phyloP scores from a whole-genome alignment of 2,888 invertebrate species.

The Ormyrus labotus region DNA sequence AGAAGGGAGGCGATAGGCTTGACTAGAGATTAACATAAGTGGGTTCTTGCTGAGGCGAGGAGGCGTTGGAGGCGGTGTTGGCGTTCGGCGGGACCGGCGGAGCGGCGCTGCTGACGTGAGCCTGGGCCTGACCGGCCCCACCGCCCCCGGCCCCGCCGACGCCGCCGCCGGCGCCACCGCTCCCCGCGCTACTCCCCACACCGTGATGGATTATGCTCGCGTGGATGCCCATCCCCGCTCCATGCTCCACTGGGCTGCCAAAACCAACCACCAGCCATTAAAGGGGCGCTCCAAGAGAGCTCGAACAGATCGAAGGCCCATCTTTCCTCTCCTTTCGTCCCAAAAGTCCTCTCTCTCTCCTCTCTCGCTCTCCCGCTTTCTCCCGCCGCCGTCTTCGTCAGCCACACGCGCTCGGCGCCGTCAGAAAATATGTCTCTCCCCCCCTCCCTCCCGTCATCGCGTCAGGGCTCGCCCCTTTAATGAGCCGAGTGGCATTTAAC shows the following conservation, averaged over 20 bases:
- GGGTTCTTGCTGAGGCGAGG: slow-evolving; percentile 84
- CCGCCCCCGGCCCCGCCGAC: slow-evolving; percentile 62
- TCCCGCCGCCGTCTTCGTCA: slow-evolving; percentile 60
- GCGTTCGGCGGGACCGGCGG: slow-evolving; percentile 76
- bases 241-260: slow-evolving; percentile 78
- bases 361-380: slow-evolving; percentile 23
- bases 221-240: slow-evolving; percentile 77
- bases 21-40: slow-evolving; percentile 96
- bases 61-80: slow-evolving; percentile 77
- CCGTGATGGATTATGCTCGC: slow-evolving; percentile 75
- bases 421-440: slow-evolving; percentile 75
- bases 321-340: slow-evolving; percentile 58
- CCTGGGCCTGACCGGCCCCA: slow-evolving; percentile 74
- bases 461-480: slow-evolving; percentile 70
- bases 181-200: slow-evolving; percentile 76
- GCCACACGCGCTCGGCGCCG: slow-evolving; percentile 63
- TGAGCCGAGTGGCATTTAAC: slow-evolving; percentile 70
- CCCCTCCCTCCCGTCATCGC: slow-evolving; percentile 58
- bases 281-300: slow-evolving; percentile 70
- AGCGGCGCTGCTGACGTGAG: slow-evolving; percentile 8
- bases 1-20: slow-evolving; percentile 76
- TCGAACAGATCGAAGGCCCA: slow-evolving; percentile 50
- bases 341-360: slow-evolving; percentile 46
- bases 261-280: slow-evolving; percentile 76
- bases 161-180: slow-evolving; percentile 73